Evolutionary conservation across 2,888 invertebrate genomes (phyloP), one percentile per base, ranked within the genome.

Genomic region (Tinea semifulvella): DNA sequence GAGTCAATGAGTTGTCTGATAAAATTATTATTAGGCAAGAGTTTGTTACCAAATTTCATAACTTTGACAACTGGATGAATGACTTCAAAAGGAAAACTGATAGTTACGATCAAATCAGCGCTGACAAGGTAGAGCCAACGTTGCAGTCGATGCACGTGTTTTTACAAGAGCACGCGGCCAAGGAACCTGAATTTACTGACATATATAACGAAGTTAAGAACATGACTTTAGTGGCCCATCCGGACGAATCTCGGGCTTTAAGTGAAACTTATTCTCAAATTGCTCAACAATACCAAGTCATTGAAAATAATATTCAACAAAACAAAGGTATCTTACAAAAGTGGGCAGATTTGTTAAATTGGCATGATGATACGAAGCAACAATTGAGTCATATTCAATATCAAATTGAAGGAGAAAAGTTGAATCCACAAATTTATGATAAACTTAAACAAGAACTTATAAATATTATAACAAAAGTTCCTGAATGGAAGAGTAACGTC

Each of bases 181-280:
- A 93, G 57, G 90, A 91, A 55, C 87, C 91, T 0, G 83, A 84
- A 36, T 92, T 95, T 52, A 85, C 88, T 49, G 84, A 85, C 2
- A 91, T 96, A 52, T 91, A 92, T 54, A 87, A 89, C 52, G 92
- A 95, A 76, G 88, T 96, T 0, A 93, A 93, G 57, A 87, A 88
- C 47, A 82, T 94, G 54, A 86, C 89, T 0, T 70, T 85, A 8
- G 82, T 82, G 51, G 88, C 88, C 1, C 85, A 88, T n/a, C 86
- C 89, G 0, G 88, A 90, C 51, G 94, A 94, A 58, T 85, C 88
- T 1, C 85, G 87, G 45, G 79, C 86, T 1, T 68, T 95, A 2
- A 88, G 89, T 53, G 88, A 91, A 50, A 86, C 89, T 1, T 94
- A 93, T 58, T 87, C 89, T 0, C 84, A 86, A 16, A 76, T 95